Base-by-base conservation (phyloP, 1,140 invertebrate genomes). In the Achroia grisella region DNA sequence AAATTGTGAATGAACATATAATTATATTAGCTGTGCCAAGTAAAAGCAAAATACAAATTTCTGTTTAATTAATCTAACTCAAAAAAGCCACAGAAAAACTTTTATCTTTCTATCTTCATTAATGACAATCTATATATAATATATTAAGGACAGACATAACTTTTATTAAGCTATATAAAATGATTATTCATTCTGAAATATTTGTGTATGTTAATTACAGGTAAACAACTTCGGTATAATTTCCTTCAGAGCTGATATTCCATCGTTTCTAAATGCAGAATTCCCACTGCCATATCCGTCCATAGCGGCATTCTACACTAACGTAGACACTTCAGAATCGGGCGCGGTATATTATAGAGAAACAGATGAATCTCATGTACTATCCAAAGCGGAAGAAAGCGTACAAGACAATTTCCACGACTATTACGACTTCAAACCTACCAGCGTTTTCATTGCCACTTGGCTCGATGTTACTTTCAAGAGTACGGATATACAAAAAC, bases 161-260 rank as follows among this genome's bases (percentile, higher is more conserved):
- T n/a, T n/a, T n/a, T n/a, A n/a, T n/a, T n/a, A n/a, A n/a, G n/a
- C n/a, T n/a, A n/a, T n/a, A n/a, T n/a, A n/a, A n/a, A n/a, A n/a
- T n/a, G n/a, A n/a, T n/a, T n/a, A n/a, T n/a, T 23, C 6, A 23
- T 23, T 23, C 6, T 23, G 14, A 35, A 35, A 15, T 17, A 33
- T 51, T 47, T 44, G 71, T 59, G 30, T 58, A n/a, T n/a, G n/a
- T n/a, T n/a, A n/a, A n/a, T 87, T 88, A 10, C 86, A 98, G 96
- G 91, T 98, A 37, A 98, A 97, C 76, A 92, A 91, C 67, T 97
- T 97, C 87, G 97, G 97, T 17, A 87, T 97, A 9, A 62, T 98
- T n/a, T 96, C 96, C 1, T 97, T 98, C 69, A 87, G 93, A 54
- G 93, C 93, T 8, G 92, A 96, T 36, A 92, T 97, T 45, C 91